These are phyloP conservation scores for Brenthis ino DNA, from an alignment of 2,888 invertebrate genomes.

Conservation along the genomic window DNA sequence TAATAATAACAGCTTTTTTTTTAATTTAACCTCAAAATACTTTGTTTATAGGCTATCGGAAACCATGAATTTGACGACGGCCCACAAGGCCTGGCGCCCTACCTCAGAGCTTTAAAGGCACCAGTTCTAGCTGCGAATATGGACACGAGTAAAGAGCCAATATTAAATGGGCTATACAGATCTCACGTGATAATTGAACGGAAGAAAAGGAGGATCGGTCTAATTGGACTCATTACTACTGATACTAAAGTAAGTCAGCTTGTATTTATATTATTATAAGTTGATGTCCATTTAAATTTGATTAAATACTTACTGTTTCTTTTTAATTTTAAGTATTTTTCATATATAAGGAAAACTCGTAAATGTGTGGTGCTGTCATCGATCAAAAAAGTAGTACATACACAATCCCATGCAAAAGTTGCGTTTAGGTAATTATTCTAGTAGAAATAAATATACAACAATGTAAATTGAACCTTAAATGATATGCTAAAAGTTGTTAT, in stretches of 20 bases:
- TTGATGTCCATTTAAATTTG: neutral
- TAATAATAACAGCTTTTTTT: too few species aligned
- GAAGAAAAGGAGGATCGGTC: conserved; percentile 86
- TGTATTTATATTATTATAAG: neutral
- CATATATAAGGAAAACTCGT: too few species aligned
- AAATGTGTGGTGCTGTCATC: too few species aligned
- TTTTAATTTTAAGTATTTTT: too few species aligned
- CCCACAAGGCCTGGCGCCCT: conserved; percentile 87
- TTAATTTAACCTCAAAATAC: neutral
- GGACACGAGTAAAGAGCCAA: conserved; percentile 85
- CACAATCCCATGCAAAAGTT: too few species aligned
- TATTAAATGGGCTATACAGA: conserved; percentile 82
- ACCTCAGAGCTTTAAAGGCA: conserved; percentile 84
- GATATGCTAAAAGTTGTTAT: too few species aligned
- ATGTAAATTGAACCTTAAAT: too few species aligned
- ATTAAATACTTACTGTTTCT: neutral
- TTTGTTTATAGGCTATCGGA: conserved; percentile 85
- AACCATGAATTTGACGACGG: conserved; percentile 94
- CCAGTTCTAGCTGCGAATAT: conserved; percentile 90
- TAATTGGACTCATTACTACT: conserved; percentile 89
- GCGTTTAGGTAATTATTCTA: too few species aligned
- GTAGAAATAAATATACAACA: too few species aligned
- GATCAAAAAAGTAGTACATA: too few species aligned
- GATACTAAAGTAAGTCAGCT: conserved; percentile 81
- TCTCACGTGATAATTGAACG: conserved; percentile 85